These are phyloP conservation scores for Paramuricea clavata DNA, from an alignment of 92 coral and sea anemone genomes.

Conservation along the genomic window DNA sequence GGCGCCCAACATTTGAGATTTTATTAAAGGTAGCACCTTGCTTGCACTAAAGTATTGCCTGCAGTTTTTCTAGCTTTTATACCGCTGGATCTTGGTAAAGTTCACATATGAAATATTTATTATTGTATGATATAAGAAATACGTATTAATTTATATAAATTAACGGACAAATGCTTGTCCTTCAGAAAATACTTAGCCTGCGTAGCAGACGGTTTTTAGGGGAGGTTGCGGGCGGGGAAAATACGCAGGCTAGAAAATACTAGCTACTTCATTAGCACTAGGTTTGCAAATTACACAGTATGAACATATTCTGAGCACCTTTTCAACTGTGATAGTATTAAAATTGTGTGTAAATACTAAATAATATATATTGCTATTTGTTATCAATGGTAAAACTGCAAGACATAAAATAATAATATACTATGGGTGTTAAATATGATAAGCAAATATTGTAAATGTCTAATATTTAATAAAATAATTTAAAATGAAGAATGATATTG, in stretches of 20 bases:
- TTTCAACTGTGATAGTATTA: not conserved
- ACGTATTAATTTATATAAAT: conserved; percentile 18
- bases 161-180: not conserved
- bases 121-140: conserved; percentile 3
- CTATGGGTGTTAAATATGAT: not conserved
- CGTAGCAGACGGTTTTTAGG: too few species aligned
- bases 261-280: too few species aligned
- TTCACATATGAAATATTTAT: not conserved
- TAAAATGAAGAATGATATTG: not conserved
- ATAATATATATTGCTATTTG: not conserved
- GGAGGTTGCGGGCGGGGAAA: too few species aligned
- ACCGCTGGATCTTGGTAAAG: not conserved
- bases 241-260: too few species aligned
- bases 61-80: too few species aligned
- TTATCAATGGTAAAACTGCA: not conserved
- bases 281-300: too few species aligned
- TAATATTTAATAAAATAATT: not conserved
- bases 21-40: too few species aligned
- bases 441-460: not conserved
- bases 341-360: not conserved
- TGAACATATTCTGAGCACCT: too few species aligned
- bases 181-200: too few species aligned
- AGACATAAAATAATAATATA: not conserved
- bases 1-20: too few species aligned
- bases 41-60: too few species aligned